Percentiles rank a stretch among this genome's conserved stretches.
Evolutionary conservation across 1,140 invertebrate genomes (phyloP).

Genomic region (Formica exsecta): DNA sequence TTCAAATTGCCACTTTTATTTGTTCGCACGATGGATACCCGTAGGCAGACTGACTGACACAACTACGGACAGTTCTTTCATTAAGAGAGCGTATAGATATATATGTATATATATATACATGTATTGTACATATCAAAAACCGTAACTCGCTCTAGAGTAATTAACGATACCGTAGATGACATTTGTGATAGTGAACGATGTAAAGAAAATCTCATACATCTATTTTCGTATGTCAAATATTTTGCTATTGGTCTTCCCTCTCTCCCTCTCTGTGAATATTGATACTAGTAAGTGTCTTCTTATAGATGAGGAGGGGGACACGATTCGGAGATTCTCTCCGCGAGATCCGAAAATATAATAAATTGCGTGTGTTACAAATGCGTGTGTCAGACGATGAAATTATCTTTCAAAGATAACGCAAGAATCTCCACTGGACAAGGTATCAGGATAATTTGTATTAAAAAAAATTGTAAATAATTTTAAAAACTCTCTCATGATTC

Average conservation of each 20-base stretch:
- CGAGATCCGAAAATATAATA: slow-evolving; percentile 16
- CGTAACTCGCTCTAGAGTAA: slow-evolving; percentile 64
- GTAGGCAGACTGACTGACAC: slow-evolving; percentile 10
- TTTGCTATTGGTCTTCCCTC: slow-evolving; percentile 64
- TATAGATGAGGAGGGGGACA: not conserved
- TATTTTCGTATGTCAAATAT: slow-evolving; percentile 78
- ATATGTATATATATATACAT: slow-evolving; percentile 60
- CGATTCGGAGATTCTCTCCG: slow-evolving; percentile 15
- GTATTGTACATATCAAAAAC: slow-evolving; percentile 78
- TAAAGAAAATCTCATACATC: slow-evolving; percentile 75
- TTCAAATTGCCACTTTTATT: slow-evolving; percentile 11
- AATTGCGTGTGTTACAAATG: slow-evolving; percentile 15
- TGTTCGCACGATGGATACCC: not conserved
- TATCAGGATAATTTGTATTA: not conserved
- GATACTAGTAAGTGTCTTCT: slow-evolving; percentile 25
- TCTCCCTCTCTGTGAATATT: slow-evolving; percentile 30
- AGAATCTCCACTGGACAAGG: not conserved
- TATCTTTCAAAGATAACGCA: slow-evolving; percentile 21
- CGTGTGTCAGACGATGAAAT: slow-evolving; percentile 20
- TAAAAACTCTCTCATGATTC: not conserved
- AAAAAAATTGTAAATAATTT: slow-evolving; percentile 25
- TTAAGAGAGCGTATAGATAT: slow-evolving; percentile 45
- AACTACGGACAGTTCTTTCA: slow-evolving; percentile 7
- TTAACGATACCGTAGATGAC: slow-evolving; percentile 46
- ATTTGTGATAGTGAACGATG: slow-evolving; percentile 71